Evolutionary conservation across 2,113 vertebrate species (phyloP).

Genomic region (Tringa solitaria): DNA sequence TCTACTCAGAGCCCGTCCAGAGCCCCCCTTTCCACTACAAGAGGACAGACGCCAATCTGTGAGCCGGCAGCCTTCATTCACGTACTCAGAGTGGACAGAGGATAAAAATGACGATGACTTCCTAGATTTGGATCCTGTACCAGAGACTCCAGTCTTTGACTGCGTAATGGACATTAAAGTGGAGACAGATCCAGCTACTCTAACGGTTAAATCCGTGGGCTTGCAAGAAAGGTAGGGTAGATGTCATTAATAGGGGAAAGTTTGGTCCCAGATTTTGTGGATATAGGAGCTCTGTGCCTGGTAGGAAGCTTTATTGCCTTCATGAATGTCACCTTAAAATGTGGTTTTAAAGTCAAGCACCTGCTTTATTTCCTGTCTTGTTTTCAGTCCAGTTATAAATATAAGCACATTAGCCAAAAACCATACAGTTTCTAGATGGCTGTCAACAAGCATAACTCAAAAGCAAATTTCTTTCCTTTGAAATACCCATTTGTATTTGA

Average conservation of each 20-base stretch:
- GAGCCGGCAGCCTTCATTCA: constrained; percentile 97
- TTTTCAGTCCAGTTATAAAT: neutral
- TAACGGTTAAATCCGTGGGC: constrained; percentile 90
- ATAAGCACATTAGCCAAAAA: neutral
- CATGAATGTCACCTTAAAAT: neutral
- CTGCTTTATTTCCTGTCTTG: neutral
- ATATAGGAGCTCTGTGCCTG: neutral
- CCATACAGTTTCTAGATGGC: neutral
- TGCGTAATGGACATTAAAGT: constrained; percentile 84
- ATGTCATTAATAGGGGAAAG: neutral
- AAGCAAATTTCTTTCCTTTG: neutral
- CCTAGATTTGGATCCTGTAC: constrained; percentile 85
- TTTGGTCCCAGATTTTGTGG: neutral
- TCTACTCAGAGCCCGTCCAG: constrained; percentile 66
- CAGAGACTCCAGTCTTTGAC: constrained; percentile 92
- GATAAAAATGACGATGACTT: constrained; percentile 88
- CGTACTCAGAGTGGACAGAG: constrained; percentile 95
- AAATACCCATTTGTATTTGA: neutral
- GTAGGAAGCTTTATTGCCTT: neutral
- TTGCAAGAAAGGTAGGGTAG: constrained; percentile 92
- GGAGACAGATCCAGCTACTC: constrained; percentile 85
- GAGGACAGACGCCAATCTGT: constrained; percentile 93
- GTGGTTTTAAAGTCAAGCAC: neutral
- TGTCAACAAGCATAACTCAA: neutral
- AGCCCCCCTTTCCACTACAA: constrained; percentile 49